phyloP scores from a whole-genome alignment of 2,113 vertebrate genomes.

The Oryzias woworae region DNA sequence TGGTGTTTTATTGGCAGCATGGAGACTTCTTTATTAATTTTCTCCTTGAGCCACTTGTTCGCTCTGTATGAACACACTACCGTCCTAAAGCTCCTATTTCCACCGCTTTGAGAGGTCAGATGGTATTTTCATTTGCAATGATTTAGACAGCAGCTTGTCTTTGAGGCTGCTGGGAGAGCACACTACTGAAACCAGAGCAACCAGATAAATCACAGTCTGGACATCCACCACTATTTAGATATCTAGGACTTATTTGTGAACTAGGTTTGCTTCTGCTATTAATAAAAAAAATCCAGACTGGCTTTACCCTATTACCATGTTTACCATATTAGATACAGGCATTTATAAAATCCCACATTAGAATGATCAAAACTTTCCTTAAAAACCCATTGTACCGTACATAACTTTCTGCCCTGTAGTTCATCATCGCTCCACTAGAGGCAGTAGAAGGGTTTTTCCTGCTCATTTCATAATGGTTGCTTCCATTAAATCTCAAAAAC shows the following conservation, averaged over 20 bases:
- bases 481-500: too few species aligned
- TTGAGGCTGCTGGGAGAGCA: slow-evolving; percentile 43
- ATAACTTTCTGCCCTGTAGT: too few species aligned
- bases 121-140: slow-evolving; percentile 66
- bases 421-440: too few species aligned
- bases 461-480: too few species aligned
- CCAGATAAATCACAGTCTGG: slow-evolving; percentile 58
- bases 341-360: too few species aligned
- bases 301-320: too few species aligned
- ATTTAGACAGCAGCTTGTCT: slow-evolving; percentile 50
- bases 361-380: too few species aligned
- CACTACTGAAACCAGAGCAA: slow-evolving; percentile 58
- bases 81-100: slow-evolving; percentile 26
- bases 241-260: slow-evolving; percentile 48
- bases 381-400: too few species aligned
- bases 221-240: slow-evolving; percentile 43
- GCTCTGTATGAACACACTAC: slow-evolving; percentile 41
- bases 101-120: slow-evolving; percentile 52
- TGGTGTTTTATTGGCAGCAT: slow-evolving; percentile 14
- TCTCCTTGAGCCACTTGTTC: slow-evolving; percentile 23
- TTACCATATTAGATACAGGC: too few species aligned
- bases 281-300: neutral
- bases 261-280: slow-evolving; percentile 15
- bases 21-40: slow-evolving; percentile 34
- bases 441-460: too few species aligned